phyloP scores from a whole-genome alignment of 2,888 invertebrate species.

The Xanthorhoe spadicearia region DNA sequence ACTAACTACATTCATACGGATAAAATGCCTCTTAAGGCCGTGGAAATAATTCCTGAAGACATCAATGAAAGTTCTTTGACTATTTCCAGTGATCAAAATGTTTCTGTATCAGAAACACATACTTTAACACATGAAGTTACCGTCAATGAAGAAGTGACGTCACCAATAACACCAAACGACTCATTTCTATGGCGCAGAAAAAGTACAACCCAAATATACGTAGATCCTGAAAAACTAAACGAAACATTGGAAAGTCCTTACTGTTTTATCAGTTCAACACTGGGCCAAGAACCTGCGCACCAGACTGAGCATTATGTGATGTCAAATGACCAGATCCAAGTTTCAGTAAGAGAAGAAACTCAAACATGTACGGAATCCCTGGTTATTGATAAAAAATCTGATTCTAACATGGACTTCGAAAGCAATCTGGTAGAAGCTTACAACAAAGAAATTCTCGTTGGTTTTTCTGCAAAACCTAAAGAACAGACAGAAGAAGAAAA shows the following conservation, averaged over 20 bases:
- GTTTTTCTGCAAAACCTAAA: slow-evolving; percentile 66
- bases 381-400: slow-evolving; percentile 48
- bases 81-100: slow-evolving; percentile 37
- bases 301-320: slow-evolving; percentile 44
- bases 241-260: slow-evolving; percentile 64
- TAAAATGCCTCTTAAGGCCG: slow-evolving; percentile 72
- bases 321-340: slow-evolving; percentile 53
- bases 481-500: slow-evolving; percentile 64
- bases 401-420: slow-evolving; percentile 73
- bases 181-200: slow-evolving; percentile 87
- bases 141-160: slow-evolving; percentile 62
- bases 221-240: slow-evolving; percentile 67
- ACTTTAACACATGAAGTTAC: slow-evolving; percentile 49
- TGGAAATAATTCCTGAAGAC: slow-evolving; percentile 81
- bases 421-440: slow-evolving; percentile 76
- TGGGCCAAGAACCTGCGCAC: slow-evolving; percentile 52
- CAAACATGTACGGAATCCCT: slow-evolving; percentile 58
- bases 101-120: slow-evolving; percentile 31
- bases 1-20: slow-evolving; percentile 79
- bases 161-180: slow-evolving; percentile 84
- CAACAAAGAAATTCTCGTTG: slow-evolving; percentile 73
- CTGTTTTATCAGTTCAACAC: slow-evolving; percentile 64
- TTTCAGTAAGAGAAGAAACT: slow-evolving; percentile 60
- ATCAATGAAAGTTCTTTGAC: slow-evolving; percentile 56
- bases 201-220: slow-evolving; percentile 72